phyloP scores from a whole-genome alignment of 2,888 invertebrate genomes.

The Chirona hameri region DNA sequence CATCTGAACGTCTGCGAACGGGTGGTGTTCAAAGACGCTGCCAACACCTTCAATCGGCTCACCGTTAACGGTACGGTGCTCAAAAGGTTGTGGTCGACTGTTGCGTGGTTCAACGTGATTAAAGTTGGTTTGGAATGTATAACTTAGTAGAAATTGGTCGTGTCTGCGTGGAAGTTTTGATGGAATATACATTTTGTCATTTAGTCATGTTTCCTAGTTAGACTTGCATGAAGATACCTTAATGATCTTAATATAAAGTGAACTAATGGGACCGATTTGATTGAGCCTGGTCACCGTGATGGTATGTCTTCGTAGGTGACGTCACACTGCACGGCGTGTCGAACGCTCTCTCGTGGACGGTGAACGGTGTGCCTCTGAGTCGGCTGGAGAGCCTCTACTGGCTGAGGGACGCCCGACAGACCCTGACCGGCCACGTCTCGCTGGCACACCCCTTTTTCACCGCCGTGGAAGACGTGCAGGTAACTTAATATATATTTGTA shows the following conservation, averaged over 20 bases:
- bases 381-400: background rate
- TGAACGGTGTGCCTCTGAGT: background rate
- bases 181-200: no score
- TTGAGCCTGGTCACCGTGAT: no score
- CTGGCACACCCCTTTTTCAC: background rate
- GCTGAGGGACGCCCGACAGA: background rate
- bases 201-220: no score
- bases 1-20: background rate
- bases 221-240: no score
- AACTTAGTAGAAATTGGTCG: no score
- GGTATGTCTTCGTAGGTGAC: background rate
- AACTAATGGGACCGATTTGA: no score
- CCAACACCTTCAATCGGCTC: background rate
- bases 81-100: no score
- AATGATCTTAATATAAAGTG: no score
- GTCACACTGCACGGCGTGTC: background rate
- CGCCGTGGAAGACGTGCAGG: background rate
- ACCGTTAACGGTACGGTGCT: background rate
- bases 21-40: background rate
- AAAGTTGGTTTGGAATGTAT: no score
- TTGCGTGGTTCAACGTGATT: no score
- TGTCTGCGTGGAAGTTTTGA: no score
- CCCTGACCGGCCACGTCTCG: background rate
- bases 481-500: no score
- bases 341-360: background rate